A percentile compares a stretch with the other conserved stretches of the same genome.
These are phyloP conservation scores for Chydorus sphaericus DNA, from an alignment of 2,888 invertebrate species.

Conservation along the genomic window DNA sequence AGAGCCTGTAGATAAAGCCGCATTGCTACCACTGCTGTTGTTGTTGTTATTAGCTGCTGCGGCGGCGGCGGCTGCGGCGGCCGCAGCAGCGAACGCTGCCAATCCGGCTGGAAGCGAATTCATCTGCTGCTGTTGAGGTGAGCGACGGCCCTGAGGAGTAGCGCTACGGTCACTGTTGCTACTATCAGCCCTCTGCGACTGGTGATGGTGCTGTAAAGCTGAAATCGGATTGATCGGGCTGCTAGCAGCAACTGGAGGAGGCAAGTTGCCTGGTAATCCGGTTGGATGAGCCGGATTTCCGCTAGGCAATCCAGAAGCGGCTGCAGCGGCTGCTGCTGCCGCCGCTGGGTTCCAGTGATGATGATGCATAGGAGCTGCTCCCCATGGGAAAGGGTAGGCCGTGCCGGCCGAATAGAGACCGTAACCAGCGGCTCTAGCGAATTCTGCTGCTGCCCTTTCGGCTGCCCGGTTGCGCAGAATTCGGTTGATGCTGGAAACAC, in stretches of 20 bases:
- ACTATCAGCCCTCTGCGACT: background rate
- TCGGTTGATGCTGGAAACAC: conserved; percentile 91
- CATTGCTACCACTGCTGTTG: too few relatives aligned
- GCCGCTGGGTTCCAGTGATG: conserved; percentile 26
- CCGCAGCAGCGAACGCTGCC: background rate
- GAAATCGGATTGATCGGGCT: background rate
- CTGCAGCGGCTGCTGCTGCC: conserved; percentile 38
- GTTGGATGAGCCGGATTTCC: background rate
- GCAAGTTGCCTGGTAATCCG: background rate
- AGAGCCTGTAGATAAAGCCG: background rate
- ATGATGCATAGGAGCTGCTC: conserved; percentile 9
- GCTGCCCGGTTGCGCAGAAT: conserved; percentile 91
- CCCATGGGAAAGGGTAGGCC: conserved; percentile 5
- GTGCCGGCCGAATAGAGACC: conserved; percentile 54
- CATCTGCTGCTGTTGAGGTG: background rate
- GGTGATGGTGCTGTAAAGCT: background rate
- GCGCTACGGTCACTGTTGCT: background rate
- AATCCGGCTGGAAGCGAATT: background rate
- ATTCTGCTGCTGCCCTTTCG: conserved; percentile 88
- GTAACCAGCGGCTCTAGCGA: conserved; percentile 80
- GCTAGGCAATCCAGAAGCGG: conserved; percentile 16
- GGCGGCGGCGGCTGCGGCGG: background rate
- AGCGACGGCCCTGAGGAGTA: background rate
- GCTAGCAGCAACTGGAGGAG: conserved; percentile 1
- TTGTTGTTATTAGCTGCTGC: background rate